Conservation (phyloP, 2,797 vertebrate species). For the Hephaestus fuliginosus region DNA sequence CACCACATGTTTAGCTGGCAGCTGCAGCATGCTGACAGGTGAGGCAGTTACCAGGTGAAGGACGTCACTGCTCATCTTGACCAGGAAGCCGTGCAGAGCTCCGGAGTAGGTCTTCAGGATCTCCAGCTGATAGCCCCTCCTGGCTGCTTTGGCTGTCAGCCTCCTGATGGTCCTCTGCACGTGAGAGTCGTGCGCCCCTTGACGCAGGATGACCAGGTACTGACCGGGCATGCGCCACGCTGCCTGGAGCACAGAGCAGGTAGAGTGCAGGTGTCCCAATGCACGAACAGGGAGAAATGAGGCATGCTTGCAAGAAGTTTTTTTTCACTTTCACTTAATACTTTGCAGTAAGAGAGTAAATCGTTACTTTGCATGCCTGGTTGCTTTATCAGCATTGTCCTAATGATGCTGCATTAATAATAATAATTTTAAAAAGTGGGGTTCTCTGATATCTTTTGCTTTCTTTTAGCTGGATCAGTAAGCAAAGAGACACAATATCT, state of each 20-base stretch:
- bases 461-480: no score
- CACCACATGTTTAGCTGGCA: not conserved
- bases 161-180: conserved; percentile 74
- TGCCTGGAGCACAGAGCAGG: conserved; percentile 75
- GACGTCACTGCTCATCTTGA: conserved; percentile 85
- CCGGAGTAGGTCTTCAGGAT: conserved; percentile 87
- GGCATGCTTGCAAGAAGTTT: not conserved
- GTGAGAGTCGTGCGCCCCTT: conserved; percentile 76
- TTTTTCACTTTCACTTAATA: conserved; percentile 41
- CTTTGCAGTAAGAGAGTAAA: conserved; percentile 66
- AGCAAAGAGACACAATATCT: no score
- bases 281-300: not conserved
- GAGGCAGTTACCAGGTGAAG: conserved; percentile 84
- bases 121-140: conserved; percentile 82
- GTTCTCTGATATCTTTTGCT: no score
- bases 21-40: not conserved
- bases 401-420: not conserved
- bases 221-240: conserved; percentile 89
- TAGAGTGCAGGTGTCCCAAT: not conserved
- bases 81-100: conserved; percentile 85
- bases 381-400: not conserved
- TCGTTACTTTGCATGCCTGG: not conserved
- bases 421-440: no score
- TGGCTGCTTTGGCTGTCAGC: conserved; percentile 84
- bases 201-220: conserved; percentile 88